Evolutionary conservation across 2,797 vertebrate genomes (phyloP), one percentile per base, ranked within the genome.

Genomic region (Sitta carolinensis): DNA sequence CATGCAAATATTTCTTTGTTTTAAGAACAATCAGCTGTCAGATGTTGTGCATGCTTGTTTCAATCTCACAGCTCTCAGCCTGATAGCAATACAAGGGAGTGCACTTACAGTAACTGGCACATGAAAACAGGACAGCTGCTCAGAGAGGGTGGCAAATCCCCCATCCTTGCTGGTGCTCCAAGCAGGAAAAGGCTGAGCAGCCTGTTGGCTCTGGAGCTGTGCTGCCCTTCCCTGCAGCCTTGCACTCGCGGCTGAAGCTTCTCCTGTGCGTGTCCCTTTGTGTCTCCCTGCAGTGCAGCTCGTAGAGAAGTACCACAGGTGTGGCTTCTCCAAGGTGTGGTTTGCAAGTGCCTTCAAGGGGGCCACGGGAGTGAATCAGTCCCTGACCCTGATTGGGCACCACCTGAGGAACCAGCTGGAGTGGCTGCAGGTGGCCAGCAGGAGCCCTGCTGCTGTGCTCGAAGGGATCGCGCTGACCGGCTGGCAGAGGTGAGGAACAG

Each of bases 331-430:
- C 25, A 98, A 98, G 63, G 96, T 99, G 81, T 99, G 99, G 99
- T 98, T 98, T 1, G 99, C 99, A 58, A 99, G 99, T 78, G 98
- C 99, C 90, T 99, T 99, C 87, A 99, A 99, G 98, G 99, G 99
- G 75, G 99, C 99, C 86, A 99, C 99, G 1, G 97, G 97, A 23
- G 98, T 98, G 2, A 97, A 97, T 94, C 99, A 99, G 73, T 98
- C 98, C 32, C 98, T 99, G 7, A 97, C 99, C 4, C 95, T 94
- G n/a, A 97, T 98, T 2, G 98, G 98, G 93, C 98, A 99, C 89
- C 99, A 99, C 45, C 97, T 99, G 51, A 98, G 98, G 64, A 99
- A 99, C 95, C 98, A 99, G 20, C 64, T 98, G 21, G 98, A 98
- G 91, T 99, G 99, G 99, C 97, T 99, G 78, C 95, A 98, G 90